A percentile compares a stretch with the other conserved stretches of the same genome.
These are phyloP conservation scores for Synchiropus splendidus DNA, from an alignment of 2,113 vertebrate species.

Conservation along the genomic window DNA sequence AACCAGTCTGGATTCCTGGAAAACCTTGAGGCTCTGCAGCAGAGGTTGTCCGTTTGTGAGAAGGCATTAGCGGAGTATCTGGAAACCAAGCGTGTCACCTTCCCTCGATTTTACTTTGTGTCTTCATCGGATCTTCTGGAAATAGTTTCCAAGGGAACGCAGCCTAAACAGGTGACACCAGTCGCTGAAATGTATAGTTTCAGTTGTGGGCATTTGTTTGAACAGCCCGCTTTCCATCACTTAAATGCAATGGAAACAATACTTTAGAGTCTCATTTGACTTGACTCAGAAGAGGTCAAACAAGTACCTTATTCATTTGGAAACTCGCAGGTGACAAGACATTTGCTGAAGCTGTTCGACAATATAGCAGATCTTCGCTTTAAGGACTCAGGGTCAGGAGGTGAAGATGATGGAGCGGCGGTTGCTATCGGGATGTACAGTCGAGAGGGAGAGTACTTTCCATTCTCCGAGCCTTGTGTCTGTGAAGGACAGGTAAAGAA, in stretches of 20 bases:
- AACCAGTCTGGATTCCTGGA: conserved; percentile 61
- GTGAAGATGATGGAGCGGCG: conserved; percentile 18
- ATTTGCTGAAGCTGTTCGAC: conserved; percentile 71
- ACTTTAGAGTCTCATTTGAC: too few species aligned
- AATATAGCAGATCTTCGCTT: conserved; percentile 68
- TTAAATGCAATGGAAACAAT: too few species aligned
- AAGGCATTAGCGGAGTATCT: conserved; percentile 66
- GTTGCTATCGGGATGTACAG: conserved; percentile 67
- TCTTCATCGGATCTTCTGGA: conserved; percentile 66
- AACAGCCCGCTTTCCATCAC: too few species aligned
- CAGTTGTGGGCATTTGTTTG: too few species aligned
- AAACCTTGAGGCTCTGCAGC: conserved; percentile 63
- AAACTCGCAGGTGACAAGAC: conserved; percentile 59
- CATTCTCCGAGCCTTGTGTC: conserved; percentile 55
- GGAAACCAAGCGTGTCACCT: conserved; percentile 63
- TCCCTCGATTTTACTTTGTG: conserved; percentile 67
- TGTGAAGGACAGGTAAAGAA: conserved; percentile 60
- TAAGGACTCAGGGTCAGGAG: conserved; percentile 41
- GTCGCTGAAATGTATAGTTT: too few species aligned
- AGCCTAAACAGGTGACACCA: conserved; percentile 60
- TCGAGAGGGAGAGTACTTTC: conserved; percentile 62
- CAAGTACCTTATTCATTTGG: too few species aligned
- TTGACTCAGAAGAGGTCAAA: too few species aligned
- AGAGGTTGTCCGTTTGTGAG: conserved; percentile 66
- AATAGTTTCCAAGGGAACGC: conserved; percentile 68